These are phyloP conservation scores for Hyperoplus lanceolatus DNA, from an alignment of 2,797 vertebrate genomes.

Conservation along the genomic window DNA sequence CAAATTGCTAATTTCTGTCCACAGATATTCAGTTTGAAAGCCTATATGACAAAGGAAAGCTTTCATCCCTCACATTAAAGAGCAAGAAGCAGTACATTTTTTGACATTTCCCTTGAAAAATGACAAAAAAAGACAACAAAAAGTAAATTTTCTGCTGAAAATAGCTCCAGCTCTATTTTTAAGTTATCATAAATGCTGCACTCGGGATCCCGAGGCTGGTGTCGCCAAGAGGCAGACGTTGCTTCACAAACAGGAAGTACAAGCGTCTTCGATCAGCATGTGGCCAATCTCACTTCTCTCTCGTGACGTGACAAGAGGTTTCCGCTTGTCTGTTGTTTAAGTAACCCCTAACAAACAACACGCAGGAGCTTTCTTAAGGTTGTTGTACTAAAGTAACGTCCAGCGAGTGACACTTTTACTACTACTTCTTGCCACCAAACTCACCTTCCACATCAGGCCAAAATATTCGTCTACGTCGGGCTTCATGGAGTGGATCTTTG, in stretches of 20 bases:
- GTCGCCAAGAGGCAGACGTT: constrained; percentile 9
- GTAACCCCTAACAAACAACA: constrained; percentile 8
- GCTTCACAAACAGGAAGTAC: constrained; percentile 52
- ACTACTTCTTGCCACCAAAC: not conserved
- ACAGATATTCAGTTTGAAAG: not conserved
- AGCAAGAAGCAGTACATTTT: not conserved
- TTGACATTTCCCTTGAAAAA: not conserved
- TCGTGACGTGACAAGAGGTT: not conserved
- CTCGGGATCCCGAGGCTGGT: constrained; percentile 34
- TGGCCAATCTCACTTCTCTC: constrained; percentile 50
- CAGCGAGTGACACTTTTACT: not conserved
- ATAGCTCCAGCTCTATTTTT: not conserved
- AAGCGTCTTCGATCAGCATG: constrained; percentile 56
- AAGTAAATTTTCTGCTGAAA: not conserved
- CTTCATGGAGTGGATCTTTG: constrained; percentile 78
- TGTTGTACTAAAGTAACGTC: not conserved
- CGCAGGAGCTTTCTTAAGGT: not conserved
- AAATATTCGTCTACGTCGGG: constrained; percentile 86
- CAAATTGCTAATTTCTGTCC: not conserved
- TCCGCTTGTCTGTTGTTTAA: constrained; percentile 15
- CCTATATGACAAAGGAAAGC: not conserved
- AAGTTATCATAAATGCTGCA: not conserved
- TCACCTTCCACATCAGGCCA: constrained; percentile 89
- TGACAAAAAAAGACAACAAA: not conserved
- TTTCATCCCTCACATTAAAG: not conserved